These are phyloP conservation scores for Trisateles emortualis DNA, from an alignment of 2,888 invertebrate genomes.

Conservation along the genomic window DNA sequence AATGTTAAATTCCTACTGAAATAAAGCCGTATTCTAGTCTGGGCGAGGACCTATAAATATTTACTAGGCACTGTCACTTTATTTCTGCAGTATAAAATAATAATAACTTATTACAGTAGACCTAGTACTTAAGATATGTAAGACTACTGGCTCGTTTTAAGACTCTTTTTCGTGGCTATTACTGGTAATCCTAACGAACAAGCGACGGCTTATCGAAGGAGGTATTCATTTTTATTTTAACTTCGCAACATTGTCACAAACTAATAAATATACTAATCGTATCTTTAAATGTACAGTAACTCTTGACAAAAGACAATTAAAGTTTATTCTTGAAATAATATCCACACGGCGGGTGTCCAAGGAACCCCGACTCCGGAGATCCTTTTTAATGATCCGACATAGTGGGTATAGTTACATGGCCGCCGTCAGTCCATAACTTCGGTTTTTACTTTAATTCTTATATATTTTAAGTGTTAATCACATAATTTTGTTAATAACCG, in stretches of 20 bases:
- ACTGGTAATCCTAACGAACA: no score
- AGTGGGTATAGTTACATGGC: conserved; percentile 15
- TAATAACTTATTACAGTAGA: no score
- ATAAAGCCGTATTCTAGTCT: no score
- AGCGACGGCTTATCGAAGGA: background rate
- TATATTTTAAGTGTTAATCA: conserved; percentile 45
- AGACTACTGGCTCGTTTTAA: no score
- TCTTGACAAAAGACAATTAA: conserved; percentile 6
- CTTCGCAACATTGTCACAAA: background rate
- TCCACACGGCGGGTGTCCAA: conserved; percentile 11
- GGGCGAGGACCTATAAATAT: no score
- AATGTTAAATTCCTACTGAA: no score
- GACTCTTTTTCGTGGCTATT: no score
- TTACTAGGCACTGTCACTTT: no score
- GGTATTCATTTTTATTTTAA: background rate
- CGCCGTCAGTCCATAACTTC: conserved; percentile 37
- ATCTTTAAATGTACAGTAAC: background rate
- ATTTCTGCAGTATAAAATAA: no score
- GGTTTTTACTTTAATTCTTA: conserved; percentile 34
- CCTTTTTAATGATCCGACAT: conserved; percentile 23
- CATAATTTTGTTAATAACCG: conserved; percentile 49
- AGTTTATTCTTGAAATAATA: conserved; percentile 3
- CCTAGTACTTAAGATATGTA: no score
- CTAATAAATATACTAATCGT: background rate
- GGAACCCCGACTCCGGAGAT: conserved; percentile 22